Percentiles rank a stretch among this genome's conserved stretches.
These are phyloP conservation scores for Ctenopoma kingsleyae DNA, from an alignment of 2,797 vertebrate genomes.

Conservation along the genomic window DNA sequence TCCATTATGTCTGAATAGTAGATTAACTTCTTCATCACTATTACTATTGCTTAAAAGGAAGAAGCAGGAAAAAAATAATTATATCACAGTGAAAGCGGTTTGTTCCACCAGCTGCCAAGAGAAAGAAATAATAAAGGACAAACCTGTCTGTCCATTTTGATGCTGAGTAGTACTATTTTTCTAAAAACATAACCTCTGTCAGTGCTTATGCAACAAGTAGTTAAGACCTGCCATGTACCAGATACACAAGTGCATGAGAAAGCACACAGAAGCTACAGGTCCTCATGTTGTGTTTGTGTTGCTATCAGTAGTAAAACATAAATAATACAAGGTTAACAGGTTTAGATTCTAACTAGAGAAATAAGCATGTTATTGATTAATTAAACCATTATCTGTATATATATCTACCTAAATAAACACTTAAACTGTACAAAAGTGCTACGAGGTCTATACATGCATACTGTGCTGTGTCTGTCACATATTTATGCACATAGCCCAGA, in stretches of 20 bases:
- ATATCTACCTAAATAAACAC: neutral
- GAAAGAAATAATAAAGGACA: neutral
- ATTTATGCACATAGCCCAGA: neutral
- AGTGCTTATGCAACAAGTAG: constrained; percentile 11
- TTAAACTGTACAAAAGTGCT: neutral
- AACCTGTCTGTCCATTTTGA: neutral
- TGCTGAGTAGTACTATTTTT: neutral
- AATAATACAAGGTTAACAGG: constrained; percentile 8
- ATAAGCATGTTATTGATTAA: neutral
- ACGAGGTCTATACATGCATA: neutral
- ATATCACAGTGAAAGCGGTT: neutral
- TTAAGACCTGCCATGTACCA: constrained; percentile 16
- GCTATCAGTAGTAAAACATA: constrained; percentile 26
- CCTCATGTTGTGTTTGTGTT: constrained; percentile 14
- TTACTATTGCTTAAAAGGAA: neutral
- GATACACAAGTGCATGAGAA: constrained; percentile 45
- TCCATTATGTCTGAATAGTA: constrained; percentile 1
- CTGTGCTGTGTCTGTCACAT: neutral
- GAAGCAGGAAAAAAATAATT: neutral
- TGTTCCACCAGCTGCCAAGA: constrained; percentile 17
- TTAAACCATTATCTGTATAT: neutral
- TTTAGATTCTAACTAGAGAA: neutral
- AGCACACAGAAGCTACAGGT: constrained; percentile 36
- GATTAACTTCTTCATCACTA: constrained; percentile 19
- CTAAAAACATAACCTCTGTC: constrained; percentile 2